Conservation (phyloP, 2,888 invertebrate species). For the Conops quadrifasciatus region DNA sequence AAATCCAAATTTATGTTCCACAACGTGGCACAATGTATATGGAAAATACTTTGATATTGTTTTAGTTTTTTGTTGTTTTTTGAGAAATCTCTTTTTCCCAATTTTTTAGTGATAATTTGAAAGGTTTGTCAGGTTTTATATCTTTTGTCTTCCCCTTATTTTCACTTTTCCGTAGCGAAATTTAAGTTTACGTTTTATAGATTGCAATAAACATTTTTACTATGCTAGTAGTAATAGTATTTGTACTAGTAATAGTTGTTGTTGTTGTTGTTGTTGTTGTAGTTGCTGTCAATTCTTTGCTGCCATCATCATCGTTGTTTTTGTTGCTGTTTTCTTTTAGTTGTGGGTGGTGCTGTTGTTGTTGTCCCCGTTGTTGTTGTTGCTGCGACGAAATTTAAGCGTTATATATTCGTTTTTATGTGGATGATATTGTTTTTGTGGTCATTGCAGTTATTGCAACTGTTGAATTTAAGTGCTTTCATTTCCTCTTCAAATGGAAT, state of each 20-base stretch:
- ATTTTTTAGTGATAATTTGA: no score
- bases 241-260: no score
- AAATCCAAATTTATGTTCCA: no score
- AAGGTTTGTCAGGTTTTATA: not conserved
- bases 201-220: slow-evolving; percentile 19
- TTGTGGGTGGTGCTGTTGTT: not conserved
- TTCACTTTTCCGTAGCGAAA: slow-evolving; percentile 6
- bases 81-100: no score
- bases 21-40: no score
- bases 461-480: slow-evolving; percentile 15
- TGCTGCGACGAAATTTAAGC: not conserved
- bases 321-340: not conserved
- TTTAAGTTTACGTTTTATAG: slow-evolving; percentile 5
- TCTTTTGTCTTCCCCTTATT: not conserved
- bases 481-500: not conserved
- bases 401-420: no score
- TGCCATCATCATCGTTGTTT: not conserved
- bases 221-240: no score
- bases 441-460: slow-evolving; percentile 17
- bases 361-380: slow-evolving; percentile 10
- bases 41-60: not conserved
- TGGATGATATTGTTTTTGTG: slow-evolving; percentile 6
- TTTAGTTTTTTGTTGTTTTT: no score
- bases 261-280: slow-evolving; percentile 11
- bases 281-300: not conserved